A percentile compares a stretch with the other conserved stretches of the same genome.
phyloP scores from a whole-genome alignment of 2,113 vertebrate genomes.

The Todiramphus saurophagus region DNA sequence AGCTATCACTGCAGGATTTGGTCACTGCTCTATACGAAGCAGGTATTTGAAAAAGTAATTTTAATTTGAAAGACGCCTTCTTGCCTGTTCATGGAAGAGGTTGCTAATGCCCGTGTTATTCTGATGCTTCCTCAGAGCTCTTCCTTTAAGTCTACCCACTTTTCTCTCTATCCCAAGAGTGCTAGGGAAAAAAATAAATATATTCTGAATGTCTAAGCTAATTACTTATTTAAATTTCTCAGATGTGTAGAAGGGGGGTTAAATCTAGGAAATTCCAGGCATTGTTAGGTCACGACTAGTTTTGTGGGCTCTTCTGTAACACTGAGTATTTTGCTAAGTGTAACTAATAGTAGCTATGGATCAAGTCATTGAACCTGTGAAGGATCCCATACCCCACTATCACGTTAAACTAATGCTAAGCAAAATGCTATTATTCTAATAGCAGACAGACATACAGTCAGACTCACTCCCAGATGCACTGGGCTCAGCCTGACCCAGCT shows the following conservation, averaged over 20 bases:
- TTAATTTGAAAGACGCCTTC: background rate
- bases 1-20: background rate
- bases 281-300: background rate
- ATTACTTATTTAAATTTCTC: background rate
- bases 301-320: background rate
- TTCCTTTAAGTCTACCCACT: background rate
- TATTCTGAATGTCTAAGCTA: background rate
- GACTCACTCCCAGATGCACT: background rate
- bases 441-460: background rate
- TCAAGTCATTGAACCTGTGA: background rate
- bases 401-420: background rate
- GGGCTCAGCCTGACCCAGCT: constrained; percentile 1
- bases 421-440: background rate
- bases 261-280: background rate
- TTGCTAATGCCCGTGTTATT: background rate
- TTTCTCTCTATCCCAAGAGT: background rate
- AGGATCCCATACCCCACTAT: background rate
- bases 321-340: background rate
- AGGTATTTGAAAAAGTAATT: background rate
- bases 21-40: background rate
- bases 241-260: background rate
- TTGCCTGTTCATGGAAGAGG: background rate
- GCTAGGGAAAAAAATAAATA: background rate
- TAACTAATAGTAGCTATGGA: background rate
- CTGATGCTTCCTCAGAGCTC: background rate